Evolutionary conservation across 1,140 invertebrate species (phyloP).

Genomic region (Drosophila mauritiana): DNA sequence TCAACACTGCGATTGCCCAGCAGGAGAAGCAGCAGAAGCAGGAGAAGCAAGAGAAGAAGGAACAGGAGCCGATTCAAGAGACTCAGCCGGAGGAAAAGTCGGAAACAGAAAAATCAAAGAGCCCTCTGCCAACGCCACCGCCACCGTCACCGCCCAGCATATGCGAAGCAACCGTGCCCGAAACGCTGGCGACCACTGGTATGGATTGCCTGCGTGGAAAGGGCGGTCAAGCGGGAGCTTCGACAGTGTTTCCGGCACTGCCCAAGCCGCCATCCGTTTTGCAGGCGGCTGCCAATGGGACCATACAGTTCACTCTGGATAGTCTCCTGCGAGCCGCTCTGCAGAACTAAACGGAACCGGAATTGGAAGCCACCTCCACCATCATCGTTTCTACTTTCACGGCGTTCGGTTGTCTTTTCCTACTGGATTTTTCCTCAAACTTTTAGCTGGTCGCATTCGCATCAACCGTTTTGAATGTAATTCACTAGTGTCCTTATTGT

Average conservation of each 20-base stretch:
- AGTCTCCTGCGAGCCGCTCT: constrained; percentile 74
- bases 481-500: constrained; percentile 74
- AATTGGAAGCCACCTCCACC: constrained; percentile 23
- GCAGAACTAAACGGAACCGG: constrained; percentile 59
- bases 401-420: constrained; percentile 3
- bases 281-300: constrained; percentile 66
- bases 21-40: constrained; percentile 33
- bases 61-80: background rate
- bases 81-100: background rate
- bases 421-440: constrained; percentile 7
- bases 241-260: constrained; percentile 60
- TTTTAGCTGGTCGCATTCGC: constrained; percentile 24
- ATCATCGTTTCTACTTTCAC: constrained; percentile 27
- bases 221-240: constrained; percentile 41
- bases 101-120: constrained; percentile 8
- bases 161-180: constrained; percentile 7
- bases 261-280: constrained; percentile 71
- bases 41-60: constrained; percentile 9
- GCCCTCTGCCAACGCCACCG: constrained; percentile 17
- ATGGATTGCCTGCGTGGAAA: constrained; percentile 59
- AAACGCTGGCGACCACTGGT: constrained; percentile 25
- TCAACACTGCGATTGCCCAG: constrained; percentile 64
- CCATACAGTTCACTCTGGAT: constrained; percentile 66
- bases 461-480: constrained; percentile 55
- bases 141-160: constrained; percentile 47